Conservation (phyloP, 2,888 invertebrate genomes). For the Spodoptera exigua region DNA sequence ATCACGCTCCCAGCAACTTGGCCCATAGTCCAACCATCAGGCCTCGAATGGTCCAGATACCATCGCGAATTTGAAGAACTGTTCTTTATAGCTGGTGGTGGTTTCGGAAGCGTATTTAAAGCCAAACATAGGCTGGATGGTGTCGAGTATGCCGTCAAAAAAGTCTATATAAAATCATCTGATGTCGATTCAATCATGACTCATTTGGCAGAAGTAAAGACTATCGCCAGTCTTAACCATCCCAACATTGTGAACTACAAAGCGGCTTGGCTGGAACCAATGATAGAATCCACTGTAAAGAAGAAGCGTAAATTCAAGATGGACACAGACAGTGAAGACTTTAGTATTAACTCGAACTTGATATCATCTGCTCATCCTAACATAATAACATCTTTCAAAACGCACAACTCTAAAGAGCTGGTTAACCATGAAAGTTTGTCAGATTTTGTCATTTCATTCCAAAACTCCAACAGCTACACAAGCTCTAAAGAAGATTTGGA, state of each 20-base stretch:
- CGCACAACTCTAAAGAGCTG: slow-evolving; percentile 84
- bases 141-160: slow-evolving; percentile 94
- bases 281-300: slow-evolving; percentile 84
- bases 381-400: slow-evolving; percentile 83
- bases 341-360: slow-evolving; percentile 68
- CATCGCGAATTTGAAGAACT: slow-evolving; percentile 92
- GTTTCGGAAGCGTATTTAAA: slow-evolving; percentile 93
- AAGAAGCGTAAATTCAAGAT: slow-evolving; percentile 75
- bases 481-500: slow-evolving; percentile 69
- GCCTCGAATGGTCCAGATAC: slow-evolving; percentile 91
- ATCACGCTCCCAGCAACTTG: slow-evolving; percentile 84
- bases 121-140: slow-evolving; percentile 93
- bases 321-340: slow-evolving; percentile 81
- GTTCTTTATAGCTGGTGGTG: slow-evolving; percentile 92
- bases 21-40: slow-evolving; percentile 86
- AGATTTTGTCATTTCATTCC: slow-evolving; percentile 82
- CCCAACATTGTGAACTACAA: slow-evolving; percentile 95
- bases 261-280: slow-evolving; percentile 94
- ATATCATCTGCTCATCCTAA: slow-evolving; percentile 79
- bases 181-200: slow-evolving; percentile 90
- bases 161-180: slow-evolving; percentile 91
- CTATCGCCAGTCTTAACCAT: slow-evolving; percentile 93
- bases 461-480: slow-evolving; percentile 75
- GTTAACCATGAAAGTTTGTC: slow-evolving; percentile 76
- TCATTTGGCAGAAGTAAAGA: slow-evolving; percentile 94